Conservation (phyloP, 2,888 invertebrate species). For the Brenthis ino region DNA sequence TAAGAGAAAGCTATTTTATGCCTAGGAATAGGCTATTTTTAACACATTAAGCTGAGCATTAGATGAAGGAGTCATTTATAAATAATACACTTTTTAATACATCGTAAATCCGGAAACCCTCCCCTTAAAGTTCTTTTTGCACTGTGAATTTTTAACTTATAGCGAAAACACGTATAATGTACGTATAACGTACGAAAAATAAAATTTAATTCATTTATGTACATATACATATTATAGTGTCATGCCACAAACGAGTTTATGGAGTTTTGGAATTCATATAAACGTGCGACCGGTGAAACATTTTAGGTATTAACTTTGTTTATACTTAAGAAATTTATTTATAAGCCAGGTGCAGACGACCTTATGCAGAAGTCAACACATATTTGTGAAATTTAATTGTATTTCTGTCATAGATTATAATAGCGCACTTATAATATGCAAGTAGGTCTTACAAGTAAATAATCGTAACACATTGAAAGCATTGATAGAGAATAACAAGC, state of each 20-base stretch:
- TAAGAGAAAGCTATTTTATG: no score
- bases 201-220: slow-evolving; percentile 7
- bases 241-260: background rate
- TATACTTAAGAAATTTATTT: slow-evolving; percentile 28
- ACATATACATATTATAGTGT: background rate
- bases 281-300: slow-evolving; percentile 29
- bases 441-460: slow-evolving; percentile 16
- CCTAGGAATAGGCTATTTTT: no score
- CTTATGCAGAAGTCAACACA: slow-evolving; percentile 21
- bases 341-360: slow-evolving; percentile 21
- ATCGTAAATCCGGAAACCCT: no score
- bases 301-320: slow-evolving; percentile 25
- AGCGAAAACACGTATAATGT: no score
- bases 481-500: slow-evolving; percentile 14
- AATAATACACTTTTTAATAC: no score
- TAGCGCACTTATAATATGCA: slow-evolving; percentile 15
- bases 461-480: slow-evolving; percentile 11
- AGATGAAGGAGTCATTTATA: no score
- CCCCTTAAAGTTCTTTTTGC: no score
- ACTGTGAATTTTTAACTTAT: no score
- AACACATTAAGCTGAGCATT: no score
- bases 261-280: slow-evolving; percentile 43
- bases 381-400: slow-evolving; percentile 15
- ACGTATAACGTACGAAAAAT: background rate
- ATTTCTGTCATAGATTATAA: slow-evolving; percentile 4